Percentiles rank a stretch among this genome's conserved stretches.
phyloP scores from a whole-genome alignment of 2,113 vertebrate genomes.

The Butastur rufipennis region DNA sequence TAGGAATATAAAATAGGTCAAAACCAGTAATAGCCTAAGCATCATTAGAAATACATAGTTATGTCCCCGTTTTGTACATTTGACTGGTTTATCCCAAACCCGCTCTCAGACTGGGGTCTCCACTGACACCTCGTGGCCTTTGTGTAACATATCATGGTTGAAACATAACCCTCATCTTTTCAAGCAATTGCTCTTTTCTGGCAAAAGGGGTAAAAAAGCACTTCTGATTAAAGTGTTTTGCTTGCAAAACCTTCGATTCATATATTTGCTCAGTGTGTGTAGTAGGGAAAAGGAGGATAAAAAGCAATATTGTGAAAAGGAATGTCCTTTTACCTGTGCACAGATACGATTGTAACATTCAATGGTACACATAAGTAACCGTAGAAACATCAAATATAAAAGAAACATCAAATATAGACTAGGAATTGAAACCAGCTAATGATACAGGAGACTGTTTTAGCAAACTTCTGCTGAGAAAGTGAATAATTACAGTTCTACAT shows the following conservation, averaged over 20 bases:
- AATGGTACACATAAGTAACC: background rate
- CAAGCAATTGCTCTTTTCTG: background rate
- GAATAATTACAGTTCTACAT: background rate
- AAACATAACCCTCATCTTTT: background rate
- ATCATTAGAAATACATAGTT: background rate
- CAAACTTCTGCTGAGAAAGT: background rate
- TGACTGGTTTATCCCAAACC: background rate
- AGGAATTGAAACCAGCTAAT: background rate
- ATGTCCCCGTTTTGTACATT: background rate
- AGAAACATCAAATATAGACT: background rate
- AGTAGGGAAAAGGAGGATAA: background rate
- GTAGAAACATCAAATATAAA: background rate
- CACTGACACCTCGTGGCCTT: background rate
- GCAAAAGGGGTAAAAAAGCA: background rate
- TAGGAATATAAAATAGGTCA: background rate
- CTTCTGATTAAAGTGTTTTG: background rate
- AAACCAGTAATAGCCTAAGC: background rate
- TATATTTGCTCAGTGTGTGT: background rate
- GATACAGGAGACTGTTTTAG: background rate
- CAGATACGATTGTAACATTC: background rate
- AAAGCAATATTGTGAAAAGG: background rate
- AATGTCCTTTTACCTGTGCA: background rate
- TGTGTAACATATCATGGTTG: background rate
- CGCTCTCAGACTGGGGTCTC: background rate
- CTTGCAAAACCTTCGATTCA: background rate